Evolutionary conservation across 1,140 invertebrate genomes (phyloP), one percentile per base, ranked within the genome.

Genomic region (Caenorhabditis brenneri): DNA sequence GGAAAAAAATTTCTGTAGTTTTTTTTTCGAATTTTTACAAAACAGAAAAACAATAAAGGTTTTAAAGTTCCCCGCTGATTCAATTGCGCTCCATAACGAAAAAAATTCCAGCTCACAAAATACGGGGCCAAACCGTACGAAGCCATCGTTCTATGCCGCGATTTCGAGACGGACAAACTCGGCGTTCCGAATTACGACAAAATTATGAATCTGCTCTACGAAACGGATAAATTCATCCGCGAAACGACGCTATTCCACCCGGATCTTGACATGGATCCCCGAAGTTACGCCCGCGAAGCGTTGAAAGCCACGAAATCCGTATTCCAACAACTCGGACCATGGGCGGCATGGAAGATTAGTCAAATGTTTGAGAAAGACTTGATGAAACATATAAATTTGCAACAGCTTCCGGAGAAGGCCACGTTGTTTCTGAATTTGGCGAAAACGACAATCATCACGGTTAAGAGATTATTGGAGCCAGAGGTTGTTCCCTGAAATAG

Each of bases 51-150:
- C n/a, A n/a, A n/a, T n/a, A n/a, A n/a, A n/a, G n/a, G n/a, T n/a
- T n/a, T n/a, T n/a, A n/a, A n/a, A n/a, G n/a, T n/a, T n/a, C n/a
- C n/a, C n/a, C n/a, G n/a, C n/a, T n/a, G n/a, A n/a, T n/a, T n/a
- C n/a, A n/a, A n/a, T n/a, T n/a, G n/a, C n/a, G n/a, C n/a, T n/a
- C n/a, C n/a, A n/a, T n/a, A n/a, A n/a, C n/a, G n/a, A n/a, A n/a
- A n/a, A n/a, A n/a, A n/a, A n/a, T 65, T 60, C 16, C 53, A 89
- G 89, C 65, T 91, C 16, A 85, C 87, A 22, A 90, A 90, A 87
- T 90, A 90, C 65, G 90, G 88, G 24, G 81, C 88, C 0, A 83
- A 85, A 24, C 89, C 89, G n/a, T 78, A 84, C 4, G 60, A 84
- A 51, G 58, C 79, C 0, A 29, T 89, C 7, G 33, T 88, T 27